A percentile compares a stretch with the other conserved stretches of the same genome.
Evolutionary conservation across 2,888 invertebrate genomes (phyloP).

Genomic region (Criorhina ranunculi): DNA sequence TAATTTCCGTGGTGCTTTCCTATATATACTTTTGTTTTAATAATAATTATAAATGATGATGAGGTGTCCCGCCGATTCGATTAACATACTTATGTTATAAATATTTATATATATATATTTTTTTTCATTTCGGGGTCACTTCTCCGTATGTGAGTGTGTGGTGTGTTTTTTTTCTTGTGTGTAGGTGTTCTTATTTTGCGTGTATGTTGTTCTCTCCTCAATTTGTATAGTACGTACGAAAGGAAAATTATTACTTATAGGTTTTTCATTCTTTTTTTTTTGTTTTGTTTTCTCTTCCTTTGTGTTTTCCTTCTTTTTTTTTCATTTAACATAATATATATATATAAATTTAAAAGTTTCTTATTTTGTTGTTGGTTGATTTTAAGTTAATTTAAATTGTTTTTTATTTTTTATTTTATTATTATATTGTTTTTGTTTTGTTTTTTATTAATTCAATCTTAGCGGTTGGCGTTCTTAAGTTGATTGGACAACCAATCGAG

Average conservation of each 20-base stretch:
- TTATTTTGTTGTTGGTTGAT: constrained; percentile 78
- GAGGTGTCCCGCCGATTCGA: constrained; percentile 52
- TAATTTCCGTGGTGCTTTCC: constrained; percentile 69
- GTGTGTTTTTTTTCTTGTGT: constrained; percentile 3
- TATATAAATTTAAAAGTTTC: constrained; percentile 78
- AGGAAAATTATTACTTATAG: constrained; percentile 49
- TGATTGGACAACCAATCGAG: constrained; percentile 99
- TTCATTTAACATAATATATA: constrained; percentile 78
- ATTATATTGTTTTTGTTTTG: constrained; percentile 78
- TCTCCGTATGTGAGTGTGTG: constrained; percentile 33
- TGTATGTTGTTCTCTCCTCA: constrained; percentile 62
- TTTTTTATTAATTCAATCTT: constrained; percentile 85
- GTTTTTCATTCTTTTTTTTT: constrained; percentile 30
- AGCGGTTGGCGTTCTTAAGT: constrained; percentile 99
- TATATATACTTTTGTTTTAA: constrained; percentile 46
- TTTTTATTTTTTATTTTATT: constrained; percentile 79
- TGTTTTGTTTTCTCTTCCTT: constrained; percentile 62
- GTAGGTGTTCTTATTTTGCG: constrained; percentile 38
- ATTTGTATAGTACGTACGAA: constrained; percentile 58
- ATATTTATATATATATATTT: constrained; percentile 56
- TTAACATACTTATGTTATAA: constrained; percentile 61
- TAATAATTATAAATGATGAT: constrained; percentile 57
- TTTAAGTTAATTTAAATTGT: constrained; percentile 75
- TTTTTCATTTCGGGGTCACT: constrained; percentile 38
- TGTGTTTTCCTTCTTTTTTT: constrained; percentile 68